phyloP scores from a whole-genome alignment of 2,113 vertebrate genomes.

The Microcebus jonahi region DNA sequence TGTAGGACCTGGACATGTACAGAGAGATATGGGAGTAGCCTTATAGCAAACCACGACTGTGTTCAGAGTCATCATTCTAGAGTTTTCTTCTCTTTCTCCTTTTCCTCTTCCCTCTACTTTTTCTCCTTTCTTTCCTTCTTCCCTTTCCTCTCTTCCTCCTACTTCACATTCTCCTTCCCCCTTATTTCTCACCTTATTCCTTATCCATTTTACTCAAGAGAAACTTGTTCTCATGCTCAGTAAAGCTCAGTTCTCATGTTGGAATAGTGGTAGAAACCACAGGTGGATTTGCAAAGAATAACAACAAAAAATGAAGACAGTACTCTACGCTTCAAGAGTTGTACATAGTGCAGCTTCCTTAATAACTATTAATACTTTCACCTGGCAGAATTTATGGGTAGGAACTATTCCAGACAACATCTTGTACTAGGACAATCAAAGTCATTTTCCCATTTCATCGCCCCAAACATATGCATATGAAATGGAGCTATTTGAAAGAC shows the following conservation, averaged over 20 bases:
- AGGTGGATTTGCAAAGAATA: not conserved
- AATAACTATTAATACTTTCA: not conserved
- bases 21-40: not conserved
- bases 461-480: not conserved
- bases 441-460: not conserved
- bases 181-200: not conserved
- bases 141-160: not conserved
- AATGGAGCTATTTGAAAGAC: not conserved
- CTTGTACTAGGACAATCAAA: slow-evolving; percentile 45
- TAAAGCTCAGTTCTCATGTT: not conserved
- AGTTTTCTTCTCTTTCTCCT: not conserved
- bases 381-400: slow-evolving; percentile 27
- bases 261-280: not conserved
- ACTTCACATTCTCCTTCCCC: not conserved
- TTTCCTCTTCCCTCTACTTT: not conserved
- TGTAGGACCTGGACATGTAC: not conserved
- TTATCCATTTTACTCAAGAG: not conserved
- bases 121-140: not conserved
- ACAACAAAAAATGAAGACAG: not conserved
- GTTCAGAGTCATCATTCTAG: not conserved
- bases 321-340: not conserved
- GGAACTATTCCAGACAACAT: not conserved
- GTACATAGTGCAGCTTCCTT: not conserved
- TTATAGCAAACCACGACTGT: not conserved
- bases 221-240: not conserved